Conservation (phyloP, 2,113 vertebrate genomes). For the Orycteropus afer region DNA sequence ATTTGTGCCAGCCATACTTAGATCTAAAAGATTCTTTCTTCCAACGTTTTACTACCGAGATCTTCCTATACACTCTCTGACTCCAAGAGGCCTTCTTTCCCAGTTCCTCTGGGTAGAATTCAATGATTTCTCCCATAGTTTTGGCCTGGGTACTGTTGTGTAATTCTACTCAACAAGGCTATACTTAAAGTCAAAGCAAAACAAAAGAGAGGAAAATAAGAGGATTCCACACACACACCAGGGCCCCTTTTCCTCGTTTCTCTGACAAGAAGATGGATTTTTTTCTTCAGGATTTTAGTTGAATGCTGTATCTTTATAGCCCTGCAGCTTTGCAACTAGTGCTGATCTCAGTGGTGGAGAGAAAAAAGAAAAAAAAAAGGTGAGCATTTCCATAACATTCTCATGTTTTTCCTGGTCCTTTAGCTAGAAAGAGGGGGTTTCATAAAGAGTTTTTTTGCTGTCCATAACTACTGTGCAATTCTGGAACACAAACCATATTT, state of each 20-base stretch:
- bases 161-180: not conserved
- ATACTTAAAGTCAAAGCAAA: not conserved
- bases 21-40: not conserved
- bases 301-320: not conserved
- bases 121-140: not conserved
- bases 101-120: too few relatives aligned
- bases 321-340: not conserved
- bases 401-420: not conserved
- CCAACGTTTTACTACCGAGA: not conserved
- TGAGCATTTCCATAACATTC: not conserved
- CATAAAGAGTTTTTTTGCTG: not conserved
- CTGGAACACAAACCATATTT: not conserved
- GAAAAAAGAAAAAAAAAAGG: not conserved
- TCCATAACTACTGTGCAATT: not conserved
- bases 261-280: not conserved
- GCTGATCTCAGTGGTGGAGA: not conserved
- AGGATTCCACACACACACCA: not conserved
- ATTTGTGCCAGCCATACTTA: not conserved
- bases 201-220: not conserved
- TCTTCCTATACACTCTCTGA: not conserved
- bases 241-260: not conserved
- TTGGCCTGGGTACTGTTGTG: not conserved
- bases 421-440: not conserved
- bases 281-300: not conserved
- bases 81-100: not conserved